These are phyloP conservation scores for Pinna nobilis DNA, from an alignment of 1,140 invertebrate species.

Conservation along the genomic window DNA sequence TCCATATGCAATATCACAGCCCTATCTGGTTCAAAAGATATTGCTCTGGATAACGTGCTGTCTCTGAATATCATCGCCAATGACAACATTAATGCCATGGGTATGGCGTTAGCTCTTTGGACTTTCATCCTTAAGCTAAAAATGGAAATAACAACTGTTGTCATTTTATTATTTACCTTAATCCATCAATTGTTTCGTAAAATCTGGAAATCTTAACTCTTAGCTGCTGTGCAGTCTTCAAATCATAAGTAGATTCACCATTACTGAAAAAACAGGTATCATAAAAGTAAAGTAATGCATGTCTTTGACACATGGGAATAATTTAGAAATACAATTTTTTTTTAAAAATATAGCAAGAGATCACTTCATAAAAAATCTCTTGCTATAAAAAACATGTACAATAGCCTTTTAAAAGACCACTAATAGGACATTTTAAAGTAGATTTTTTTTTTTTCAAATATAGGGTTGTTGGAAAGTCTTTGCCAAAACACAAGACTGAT, in stretches of 20 bases:
- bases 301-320: not conserved
- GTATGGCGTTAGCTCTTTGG: not conserved
- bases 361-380: constrained; percentile 4
- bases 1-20: too few relatives aligned
- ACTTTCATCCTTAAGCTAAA: not conserved
- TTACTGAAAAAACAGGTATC: constrained; percentile 77
- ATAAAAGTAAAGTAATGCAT: not conserved
- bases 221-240: constrained; percentile 88
- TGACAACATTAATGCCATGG: not conserved
- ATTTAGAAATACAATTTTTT: not conserved
- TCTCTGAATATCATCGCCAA: too few relatives aligned
- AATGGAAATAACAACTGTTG: not conserved
- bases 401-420: too few relatives aligned
- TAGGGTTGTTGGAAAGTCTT: too few relatives aligned
- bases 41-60: not conserved
- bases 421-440: too few relatives aligned
- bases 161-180: constrained; percentile 75
- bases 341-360: too few relatives aligned
- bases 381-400: too few relatives aligned
- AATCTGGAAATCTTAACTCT: constrained; percentile 88
- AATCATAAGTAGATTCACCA: constrained; percentile 90
- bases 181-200: constrained; percentile 89
- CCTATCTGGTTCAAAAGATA: not conserved
- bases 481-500: too few relatives aligned
- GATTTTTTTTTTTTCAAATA: too few relatives aligned